Evolutionary conservation across 1,140 invertebrate genomes (phyloP).

Genomic region (Drosophila grimshawi): DNA sequence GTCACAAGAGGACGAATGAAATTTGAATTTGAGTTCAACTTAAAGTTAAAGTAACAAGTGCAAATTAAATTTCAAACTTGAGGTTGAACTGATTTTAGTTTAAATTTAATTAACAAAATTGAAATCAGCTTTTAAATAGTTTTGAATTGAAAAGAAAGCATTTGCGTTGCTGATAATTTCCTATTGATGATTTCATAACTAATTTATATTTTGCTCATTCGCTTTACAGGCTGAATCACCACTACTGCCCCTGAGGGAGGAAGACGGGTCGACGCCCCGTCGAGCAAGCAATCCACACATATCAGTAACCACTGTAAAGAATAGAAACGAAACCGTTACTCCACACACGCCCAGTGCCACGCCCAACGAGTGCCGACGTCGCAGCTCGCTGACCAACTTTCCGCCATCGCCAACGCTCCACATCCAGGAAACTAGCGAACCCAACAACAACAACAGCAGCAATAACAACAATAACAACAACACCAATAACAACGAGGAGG

Average conservation of each 20-base stretch:
- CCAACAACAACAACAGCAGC: conserved; percentile 62
- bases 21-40: neutral
- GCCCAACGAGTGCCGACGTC: conserved; percentile 44
- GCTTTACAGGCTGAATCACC: conserved; percentile 69
- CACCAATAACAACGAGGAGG: conserved; percentile 42
- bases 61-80: neutral
- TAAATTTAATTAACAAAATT: neutral
- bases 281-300: conserved; percentile 52
- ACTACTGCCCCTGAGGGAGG: conserved; percentile 64
- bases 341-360: conserved; percentile 10
- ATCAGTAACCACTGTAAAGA: conserved; percentile 33
- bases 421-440: conserved; percentile 9
- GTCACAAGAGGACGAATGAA: neutral
- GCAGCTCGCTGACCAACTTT: conserved; percentile 48
- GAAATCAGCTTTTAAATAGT: neutral
- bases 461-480: conserved; percentile 44
- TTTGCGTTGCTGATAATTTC: neutral
- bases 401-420: conserved; percentile 14
- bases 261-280: conserved; percentile 34
- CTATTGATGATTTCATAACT: neutral
- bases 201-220: neutral
- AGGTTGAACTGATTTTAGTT: neutral
- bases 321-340: conserved; percentile 11
- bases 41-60: neutral
- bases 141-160: neutral